Percentiles rank a stretch among this genome's conserved stretches.
Evolutionary conservation across 2,888 invertebrate genomes (phyloP).

Genomic region (Eristalis arbustorum): DNA sequence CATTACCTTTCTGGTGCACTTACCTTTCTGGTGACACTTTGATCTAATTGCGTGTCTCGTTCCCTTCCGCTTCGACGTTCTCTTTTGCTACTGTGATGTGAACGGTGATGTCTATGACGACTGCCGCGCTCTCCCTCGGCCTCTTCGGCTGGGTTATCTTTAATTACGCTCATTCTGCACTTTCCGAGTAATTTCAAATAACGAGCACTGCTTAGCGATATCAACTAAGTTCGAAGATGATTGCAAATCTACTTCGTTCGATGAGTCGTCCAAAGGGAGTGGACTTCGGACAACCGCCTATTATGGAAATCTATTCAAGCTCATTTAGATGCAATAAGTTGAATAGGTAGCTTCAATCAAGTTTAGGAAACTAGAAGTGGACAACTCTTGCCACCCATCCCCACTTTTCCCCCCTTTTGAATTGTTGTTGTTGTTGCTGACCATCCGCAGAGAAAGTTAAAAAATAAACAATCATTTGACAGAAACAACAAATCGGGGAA

Average conservation of each 20-base stretch:
- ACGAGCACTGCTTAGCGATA: neutral
- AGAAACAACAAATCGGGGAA: neutral
- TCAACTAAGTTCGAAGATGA: neutral
- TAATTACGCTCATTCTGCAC: constrained; percentile 59
- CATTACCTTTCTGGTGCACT: neutral
- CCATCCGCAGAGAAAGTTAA: constrained; percentile 26
- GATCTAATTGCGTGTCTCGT: constrained; percentile 39
- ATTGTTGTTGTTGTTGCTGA: neutral
- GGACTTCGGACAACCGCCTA: constrained; percentile 22
- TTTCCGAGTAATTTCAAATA: constrained; percentile 26
- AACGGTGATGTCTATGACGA: constrained; percentile 57
- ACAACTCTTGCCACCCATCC: neutral
- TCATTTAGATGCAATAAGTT: constrained; percentile 47
- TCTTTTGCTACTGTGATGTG: constrained; percentile 56
- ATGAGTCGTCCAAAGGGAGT: neutral
- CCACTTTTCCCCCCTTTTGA: neutral
- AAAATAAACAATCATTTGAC: constrained; percentile 21
- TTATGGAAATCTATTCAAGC: constrained; percentile 4
- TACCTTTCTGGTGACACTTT: constrained; percentile 48
- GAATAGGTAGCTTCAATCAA: constrained; percentile 33
- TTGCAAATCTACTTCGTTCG: neutral
- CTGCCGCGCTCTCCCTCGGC: constrained; percentile 45
- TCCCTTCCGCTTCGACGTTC: constrained; percentile 46
- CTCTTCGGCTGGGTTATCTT: constrained; percentile 53
- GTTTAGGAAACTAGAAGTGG: constrained; percentile 14